phyloP scores from a whole-genome alignment of 2,797 vertebrate genomes.

The Sebastes cheni region DNA sequence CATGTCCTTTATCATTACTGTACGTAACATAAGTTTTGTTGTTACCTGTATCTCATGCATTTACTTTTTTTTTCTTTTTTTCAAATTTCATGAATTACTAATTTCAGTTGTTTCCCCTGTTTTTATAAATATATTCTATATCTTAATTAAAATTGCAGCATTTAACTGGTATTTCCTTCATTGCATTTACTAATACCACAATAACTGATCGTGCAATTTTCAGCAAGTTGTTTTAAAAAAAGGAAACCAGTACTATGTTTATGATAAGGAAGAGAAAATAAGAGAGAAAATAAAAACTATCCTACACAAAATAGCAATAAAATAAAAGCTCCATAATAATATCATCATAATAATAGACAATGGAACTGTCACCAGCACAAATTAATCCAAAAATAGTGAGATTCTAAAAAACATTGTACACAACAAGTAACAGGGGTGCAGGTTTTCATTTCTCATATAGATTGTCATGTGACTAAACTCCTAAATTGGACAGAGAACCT shows the following conservation, averaged over 20 bases:
- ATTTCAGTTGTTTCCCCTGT: conserved; percentile 75
- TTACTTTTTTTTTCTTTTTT: conserved; percentile 67
- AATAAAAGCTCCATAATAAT: conserved; percentile 81
- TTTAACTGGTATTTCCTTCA: conserved; percentile 90
- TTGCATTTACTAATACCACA: conserved; percentile 87
- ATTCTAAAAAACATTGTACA: conserved; percentile 89
- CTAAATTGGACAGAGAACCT: conserved; percentile 75
- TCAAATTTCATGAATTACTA: conserved; percentile 80
- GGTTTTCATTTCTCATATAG: conserved; percentile 83
- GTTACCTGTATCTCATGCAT: conserved; percentile 91
- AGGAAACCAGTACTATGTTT: conserved; percentile 86
- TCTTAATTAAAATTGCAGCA: conserved; percentile 95
- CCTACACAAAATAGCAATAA: conserved; percentile 82
- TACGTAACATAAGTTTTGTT: conserved; percentile 75
- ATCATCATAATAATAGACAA: conserved; percentile 85
- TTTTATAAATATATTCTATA: conserved; percentile 87
- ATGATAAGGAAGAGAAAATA: conserved; percentile 81
- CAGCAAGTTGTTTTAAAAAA: conserved; percentile 90
- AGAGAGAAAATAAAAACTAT: conserved; percentile 76
- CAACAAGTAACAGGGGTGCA: conserved; percentile 86
- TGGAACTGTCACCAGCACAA: conserved; percentile 96
- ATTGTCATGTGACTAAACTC: conserved; percentile 87
- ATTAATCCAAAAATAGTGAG: conserved; percentile 91
- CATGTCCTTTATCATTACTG: conserved; percentile 84
- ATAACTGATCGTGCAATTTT: conserved; percentile 90